Evolutionary conservation across 2,113 vertebrate species (phyloP), one percentile per base, ranked within the genome.

Genomic region (Gadus macrocephalus): DNA sequence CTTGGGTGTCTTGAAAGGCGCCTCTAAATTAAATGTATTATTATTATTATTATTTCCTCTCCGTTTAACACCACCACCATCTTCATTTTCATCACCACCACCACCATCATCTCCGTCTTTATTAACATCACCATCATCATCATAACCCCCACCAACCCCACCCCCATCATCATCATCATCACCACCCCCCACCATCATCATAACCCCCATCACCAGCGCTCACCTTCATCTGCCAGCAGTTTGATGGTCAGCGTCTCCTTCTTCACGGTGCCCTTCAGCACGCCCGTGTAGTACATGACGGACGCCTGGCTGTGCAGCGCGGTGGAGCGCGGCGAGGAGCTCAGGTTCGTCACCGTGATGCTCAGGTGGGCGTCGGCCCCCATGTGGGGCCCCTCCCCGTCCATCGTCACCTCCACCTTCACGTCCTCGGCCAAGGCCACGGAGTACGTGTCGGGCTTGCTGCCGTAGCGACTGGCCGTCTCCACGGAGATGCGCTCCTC

Each of bases 401-500:
- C 93, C 80, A 95, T 85, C n/a, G 71, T 89, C 71, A 96, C 79
- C 0, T 92, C 78, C 70, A 96, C 83, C 3, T 0, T 20, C 62
- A 92, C 90, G 2, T 95, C 95, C 64, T 93, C 90, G 0, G 86
- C 83, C 0, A 80, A 66, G 15, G 92, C 82, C 0, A 28, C 16
- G 56, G 87, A 86, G 53, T 94, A 95, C 38, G 82, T 66, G 0
- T 93, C 83, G 49, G 91, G 91, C 80, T 93, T 95, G 89, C 89
- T 93, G 79, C 95, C 95, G 0, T 93, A 93, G 19, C 93, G 90
- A 3, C 94, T 90, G 0, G 95, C 95, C 0, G 92, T 96, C 83
- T 93, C 93, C 62, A 96, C 95, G 0, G 95, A 91, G n/a, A 93
- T 92, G 61, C 94, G 91, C 64, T 96, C 95, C 19, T 92, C 94